A percentile compares a stretch with the other conserved stretches of the same genome.
Conservation (phyloP, 2,888 invertebrate species). For the Tenthredo distinguenda region DNA sequence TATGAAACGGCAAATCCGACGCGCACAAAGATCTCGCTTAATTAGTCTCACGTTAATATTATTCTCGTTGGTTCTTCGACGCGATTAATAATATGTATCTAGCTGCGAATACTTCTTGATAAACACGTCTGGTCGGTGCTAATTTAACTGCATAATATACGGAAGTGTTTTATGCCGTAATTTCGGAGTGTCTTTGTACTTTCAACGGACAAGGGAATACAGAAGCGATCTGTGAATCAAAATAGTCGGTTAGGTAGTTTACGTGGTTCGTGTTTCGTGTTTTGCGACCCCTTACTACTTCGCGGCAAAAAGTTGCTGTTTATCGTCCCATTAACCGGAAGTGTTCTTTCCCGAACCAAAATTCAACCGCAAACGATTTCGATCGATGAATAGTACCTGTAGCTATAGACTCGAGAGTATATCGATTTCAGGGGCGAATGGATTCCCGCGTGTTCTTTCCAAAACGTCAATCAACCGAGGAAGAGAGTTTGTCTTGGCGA, state of each 20-base stretch:
- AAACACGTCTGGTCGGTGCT: neutral
- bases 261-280: neutral
- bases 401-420: neutral
- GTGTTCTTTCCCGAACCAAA: neutral
- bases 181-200: neutral
- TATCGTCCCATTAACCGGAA: slow-evolving; percentile 4
- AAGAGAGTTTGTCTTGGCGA: neutral
- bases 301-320: neutral
- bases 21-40: slow-evolving; percentile 1
- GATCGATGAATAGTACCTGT: neutral
- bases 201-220: neutral
- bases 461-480: slow-evolving; percentile 1
- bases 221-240: neutral
- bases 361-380: neutral
- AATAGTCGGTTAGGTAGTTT: too few relatives aligned
- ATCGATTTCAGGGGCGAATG: neutral
- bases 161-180: neutral
- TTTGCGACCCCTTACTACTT: neutral
- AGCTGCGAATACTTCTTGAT: neutral
- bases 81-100: neutral
- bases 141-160: neutral
- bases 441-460: neutral
- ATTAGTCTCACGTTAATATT: slow-evolving; percentile 20
- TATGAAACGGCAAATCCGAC: neutral
- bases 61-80: neutral